Conservation (phyloP, 1,140 invertebrate genomes). For the Saccostrea echinata region DNA sequence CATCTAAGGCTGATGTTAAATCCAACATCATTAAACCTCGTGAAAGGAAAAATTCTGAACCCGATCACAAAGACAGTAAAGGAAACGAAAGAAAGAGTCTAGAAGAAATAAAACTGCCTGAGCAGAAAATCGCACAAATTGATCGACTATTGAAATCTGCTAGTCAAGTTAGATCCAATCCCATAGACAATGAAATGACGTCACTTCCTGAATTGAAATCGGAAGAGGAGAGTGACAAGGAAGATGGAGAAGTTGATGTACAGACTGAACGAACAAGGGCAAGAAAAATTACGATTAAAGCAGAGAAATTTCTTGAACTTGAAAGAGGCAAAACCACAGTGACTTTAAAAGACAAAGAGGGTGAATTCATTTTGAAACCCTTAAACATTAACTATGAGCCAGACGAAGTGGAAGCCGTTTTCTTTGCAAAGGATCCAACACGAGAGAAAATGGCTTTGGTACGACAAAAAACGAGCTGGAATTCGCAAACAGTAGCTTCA, state of each 20-base stretch:
- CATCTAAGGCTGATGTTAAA: neutral
- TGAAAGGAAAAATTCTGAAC: neutral
- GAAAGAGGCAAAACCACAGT: constrained; percentile 42
- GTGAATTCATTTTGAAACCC: constrained; percentile 54
- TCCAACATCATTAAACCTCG: neutral
- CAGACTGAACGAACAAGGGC: constrained; percentile 56
- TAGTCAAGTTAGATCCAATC: neutral
- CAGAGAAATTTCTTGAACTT: constrained; percentile 48
- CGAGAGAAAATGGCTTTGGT: constrained; percentile 58
- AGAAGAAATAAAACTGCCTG: constrained; percentile 11
- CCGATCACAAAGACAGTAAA: neutral
- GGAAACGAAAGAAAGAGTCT: neutral
- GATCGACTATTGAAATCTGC: constrained; percentile 20
- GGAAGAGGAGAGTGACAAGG: constrained; percentile 4
- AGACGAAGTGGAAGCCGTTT: constrained; percentile 51
- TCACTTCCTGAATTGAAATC: neutral
- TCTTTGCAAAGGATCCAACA: constrained; percentile 58
- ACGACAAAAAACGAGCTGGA: constrained; percentile 42
- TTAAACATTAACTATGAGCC: constrained; percentile 43
- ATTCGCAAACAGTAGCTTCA: constrained; percentile 44
- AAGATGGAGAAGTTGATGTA: constrained; percentile 55
- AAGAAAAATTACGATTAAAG: constrained; percentile 53
- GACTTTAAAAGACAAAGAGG: constrained; percentile 53
- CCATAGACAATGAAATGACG: constrained; percentile 9
- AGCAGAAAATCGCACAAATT: constrained; percentile 36